These are phyloP conservation scores for Oncorhynchus masou DNA, from an alignment of 2,113 vertebrate species.

Conservation along the genomic window DNA sequence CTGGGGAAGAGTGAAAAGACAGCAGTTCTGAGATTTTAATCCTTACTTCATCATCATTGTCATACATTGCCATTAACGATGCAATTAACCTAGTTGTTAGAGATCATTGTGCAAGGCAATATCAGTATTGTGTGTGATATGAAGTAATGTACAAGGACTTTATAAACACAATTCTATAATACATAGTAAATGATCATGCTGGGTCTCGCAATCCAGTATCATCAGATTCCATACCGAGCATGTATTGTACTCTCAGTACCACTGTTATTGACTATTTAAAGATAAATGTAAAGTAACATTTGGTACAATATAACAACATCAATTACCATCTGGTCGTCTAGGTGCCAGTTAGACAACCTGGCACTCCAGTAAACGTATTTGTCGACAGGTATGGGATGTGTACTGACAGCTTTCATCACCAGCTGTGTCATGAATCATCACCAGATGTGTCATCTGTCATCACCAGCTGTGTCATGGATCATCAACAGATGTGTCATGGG, in stretches of 20 bases:
- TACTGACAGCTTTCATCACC: too few relatives aligned
- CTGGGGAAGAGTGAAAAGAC: slow-evolving; percentile 45
- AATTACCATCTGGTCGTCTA: neutral
- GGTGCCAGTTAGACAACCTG: slow-evolving; percentile 16
- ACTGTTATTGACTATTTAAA: neutral
- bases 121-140: slow-evolving; percentile 23
- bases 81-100: slow-evolving; percentile 43
- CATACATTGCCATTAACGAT: slow-evolving; percentile 29
- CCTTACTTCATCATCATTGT: slow-evolving; percentile 2
- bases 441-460: too few relatives aligned
- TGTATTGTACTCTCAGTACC: neutral
- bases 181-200: neutral
- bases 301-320: neutral
- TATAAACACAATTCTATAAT: slow-evolving; percentile 28
- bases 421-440: too few relatives aligned
- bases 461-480: too few relatives aligned
- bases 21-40: slow-evolving; percentile 32
- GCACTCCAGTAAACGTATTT: slow-evolving; percentile 38
- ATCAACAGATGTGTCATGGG: too few relatives aligned
- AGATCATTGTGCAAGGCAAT: slow-evolving; percentile 48
- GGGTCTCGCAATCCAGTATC: neutral
- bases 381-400: slow-evolving; percentile 15
- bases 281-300: neutral
- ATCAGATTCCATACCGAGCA: neutral
- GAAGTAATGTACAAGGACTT: slow-evolving; percentile 1